These are phyloP conservation scores for Labeo rohita DNA, from an alignment of 2,113 vertebrate genomes.

Conservation along the genomic window DNA sequence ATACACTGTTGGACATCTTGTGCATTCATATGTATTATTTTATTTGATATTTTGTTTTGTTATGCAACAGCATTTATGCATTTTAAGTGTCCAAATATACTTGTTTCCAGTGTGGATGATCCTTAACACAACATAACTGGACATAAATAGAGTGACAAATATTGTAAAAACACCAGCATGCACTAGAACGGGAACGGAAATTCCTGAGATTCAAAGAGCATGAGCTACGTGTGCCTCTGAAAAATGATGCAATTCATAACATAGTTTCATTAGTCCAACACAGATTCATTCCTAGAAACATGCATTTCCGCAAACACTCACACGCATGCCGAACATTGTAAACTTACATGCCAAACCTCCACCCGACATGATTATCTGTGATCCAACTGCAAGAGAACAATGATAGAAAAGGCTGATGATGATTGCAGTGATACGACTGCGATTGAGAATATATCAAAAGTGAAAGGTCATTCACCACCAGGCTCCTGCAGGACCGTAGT, in stretches of 20 bases:
- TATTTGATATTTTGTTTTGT: too few relatives aligned
- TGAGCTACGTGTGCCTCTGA: not conserved
- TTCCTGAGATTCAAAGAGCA: constrained; percentile 60
- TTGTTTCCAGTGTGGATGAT: not conserved
- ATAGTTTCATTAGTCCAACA: not conserved
- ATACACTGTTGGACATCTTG: not conserved
- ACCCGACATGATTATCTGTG: constrained; percentile 81
- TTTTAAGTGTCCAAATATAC: not conserved
- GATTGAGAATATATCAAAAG: not conserved
- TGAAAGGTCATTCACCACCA: constrained; percentile 70
- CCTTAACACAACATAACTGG: not conserved
- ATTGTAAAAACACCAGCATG: constrained; percentile 9
- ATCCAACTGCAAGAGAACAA: constrained; percentile 77
- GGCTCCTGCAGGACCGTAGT: constrained; percentile 77
- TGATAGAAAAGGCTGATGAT: constrained; percentile 15
- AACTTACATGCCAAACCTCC: constrained; percentile 88
- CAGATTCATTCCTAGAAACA: not conserved
- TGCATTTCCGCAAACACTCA: constrained; percentile 22
- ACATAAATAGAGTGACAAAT: not conserved
- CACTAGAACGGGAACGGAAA: constrained; percentile 45
- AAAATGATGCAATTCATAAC: not conserved
- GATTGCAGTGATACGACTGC: not conserved
- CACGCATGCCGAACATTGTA: constrained; percentile 54
- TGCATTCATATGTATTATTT: not conserved
- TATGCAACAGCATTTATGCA: not conserved